phyloP scores from a whole-genome alignment of 2,113 vertebrate species.

The Anolis sagrei region DNA sequence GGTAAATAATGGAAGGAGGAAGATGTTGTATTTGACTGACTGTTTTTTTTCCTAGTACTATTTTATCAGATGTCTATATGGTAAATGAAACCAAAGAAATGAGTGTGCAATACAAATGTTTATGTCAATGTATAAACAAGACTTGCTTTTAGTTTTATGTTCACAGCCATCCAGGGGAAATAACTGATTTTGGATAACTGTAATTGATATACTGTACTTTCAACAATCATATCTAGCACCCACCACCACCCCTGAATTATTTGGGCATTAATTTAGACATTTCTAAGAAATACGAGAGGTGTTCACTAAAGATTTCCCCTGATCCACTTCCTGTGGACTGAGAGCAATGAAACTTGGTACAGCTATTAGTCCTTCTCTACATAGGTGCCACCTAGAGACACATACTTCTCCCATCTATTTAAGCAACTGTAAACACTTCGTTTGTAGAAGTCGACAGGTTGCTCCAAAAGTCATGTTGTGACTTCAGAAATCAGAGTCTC shows the following conservation, averaged over 20 bases:
- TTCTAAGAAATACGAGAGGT: constrained; percentile 80
- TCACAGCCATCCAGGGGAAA: constrained; percentile 32
- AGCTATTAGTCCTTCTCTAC: too few relatives aligned
- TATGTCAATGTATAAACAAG: not conserved
- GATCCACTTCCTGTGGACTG: too few relatives aligned
- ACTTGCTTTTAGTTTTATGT: constrained; percentile 24
- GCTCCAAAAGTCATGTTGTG: too few relatives aligned
- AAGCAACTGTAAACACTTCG: too few relatives aligned
- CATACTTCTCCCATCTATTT: too few relatives aligned
- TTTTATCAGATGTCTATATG: constrained; percentile 59
- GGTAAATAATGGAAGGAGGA: constrained; percentile 17
- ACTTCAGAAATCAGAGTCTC: too few relatives aligned
- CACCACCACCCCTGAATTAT: constrained; percentile 27
- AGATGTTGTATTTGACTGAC: constrained; percentile 35
- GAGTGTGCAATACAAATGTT: constrained; percentile 74
- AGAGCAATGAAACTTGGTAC: too few relatives aligned
- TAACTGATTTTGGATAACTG: not conserved
- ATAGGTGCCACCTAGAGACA: too few relatives aligned
- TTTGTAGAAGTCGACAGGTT: too few relatives aligned
- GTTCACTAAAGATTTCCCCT: too few relatives aligned
- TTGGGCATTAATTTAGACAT: constrained; percentile 64
- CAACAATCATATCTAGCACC: constrained; percentile 44
- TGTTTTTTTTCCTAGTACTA: constrained; percentile 52
- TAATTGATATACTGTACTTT: not conserved
- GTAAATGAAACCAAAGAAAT: constrained; percentile 77